A percentile compares a stretch with the other conserved stretches of the same genome.
These are phyloP conservation scores for Hydrochoerus hydrochaeris DNA, from an alignment of 2,113 vertebrate species.

Conservation along the genomic window DNA sequence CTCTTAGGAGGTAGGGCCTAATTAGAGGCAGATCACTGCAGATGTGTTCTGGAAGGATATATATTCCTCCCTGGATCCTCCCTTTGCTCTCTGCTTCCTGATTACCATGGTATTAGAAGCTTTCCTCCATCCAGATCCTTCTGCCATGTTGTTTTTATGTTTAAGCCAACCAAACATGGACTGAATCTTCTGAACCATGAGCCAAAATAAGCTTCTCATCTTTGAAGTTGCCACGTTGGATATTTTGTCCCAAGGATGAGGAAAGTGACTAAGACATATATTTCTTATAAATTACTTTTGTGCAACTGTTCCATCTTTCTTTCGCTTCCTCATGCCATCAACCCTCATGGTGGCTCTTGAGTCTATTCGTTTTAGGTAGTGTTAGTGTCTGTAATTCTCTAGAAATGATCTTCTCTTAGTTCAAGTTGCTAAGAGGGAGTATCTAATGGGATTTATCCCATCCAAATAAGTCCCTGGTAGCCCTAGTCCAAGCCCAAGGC, in stretches of 20 bases:
- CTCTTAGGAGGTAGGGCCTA: neutral
- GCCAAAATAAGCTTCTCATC: neutral
- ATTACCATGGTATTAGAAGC: neutral
- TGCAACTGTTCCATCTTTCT: neutral
- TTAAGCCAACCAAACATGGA: neutral
- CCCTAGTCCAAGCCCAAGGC: fast-evolving
- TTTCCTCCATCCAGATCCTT: neutral
- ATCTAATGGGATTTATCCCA: neutral
- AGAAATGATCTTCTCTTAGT: neutral
- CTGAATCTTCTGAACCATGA: neutral
- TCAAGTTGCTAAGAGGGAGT: neutral
- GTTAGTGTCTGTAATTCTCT: neutral
- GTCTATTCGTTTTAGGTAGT: neutral
- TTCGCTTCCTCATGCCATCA: neutral
- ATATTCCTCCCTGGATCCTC: neutral
- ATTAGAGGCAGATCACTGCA: neutral
- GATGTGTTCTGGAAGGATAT: neutral
- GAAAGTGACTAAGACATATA: neutral
- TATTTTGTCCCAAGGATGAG: neutral
- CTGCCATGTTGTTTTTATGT: neutral
- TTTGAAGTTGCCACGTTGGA: neutral
- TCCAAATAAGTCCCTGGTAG: neutral
- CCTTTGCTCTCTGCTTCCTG: neutral
- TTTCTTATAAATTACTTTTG: neutral
- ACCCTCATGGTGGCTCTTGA: neutral